These are phyloP conservation scores for Drosophila repletoides DNA, from an alignment of 1,140 invertebrate genomes.

Conservation along the genomic window DNA sequence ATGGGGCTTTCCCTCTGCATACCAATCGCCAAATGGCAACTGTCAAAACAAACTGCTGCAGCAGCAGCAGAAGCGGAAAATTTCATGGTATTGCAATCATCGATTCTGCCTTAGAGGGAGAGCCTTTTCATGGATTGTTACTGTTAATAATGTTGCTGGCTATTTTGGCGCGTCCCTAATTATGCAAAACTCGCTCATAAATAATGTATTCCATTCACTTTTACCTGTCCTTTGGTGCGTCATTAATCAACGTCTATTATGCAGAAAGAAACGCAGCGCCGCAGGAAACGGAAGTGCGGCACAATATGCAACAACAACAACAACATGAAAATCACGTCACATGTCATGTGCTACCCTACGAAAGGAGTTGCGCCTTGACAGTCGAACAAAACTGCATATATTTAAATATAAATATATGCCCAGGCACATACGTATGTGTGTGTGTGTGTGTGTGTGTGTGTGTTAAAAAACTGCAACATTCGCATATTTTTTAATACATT, in stretches of 20 bases:
- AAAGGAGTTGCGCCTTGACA: constrained; percentile 21
- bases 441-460: not conserved
- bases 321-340: constrained; percentile 39
- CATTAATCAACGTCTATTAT: constrained; percentile 73
- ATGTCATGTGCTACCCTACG: constrained; percentile 21
- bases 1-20: constrained; percentile 46
- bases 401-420: constrained; percentile 22
- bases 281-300: constrained; percentile 64
- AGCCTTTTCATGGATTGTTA: not conserved
- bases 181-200: constrained; percentile 54
- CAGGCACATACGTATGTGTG: not conserved
- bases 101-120: not conserved
- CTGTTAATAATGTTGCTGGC: constrained; percentile 44
- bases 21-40: constrained; percentile 54
- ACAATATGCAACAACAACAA: constrained; percentile 40
- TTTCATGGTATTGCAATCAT: constrained; percentile 54
- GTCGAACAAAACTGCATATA: constrained; percentile 28
- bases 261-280: constrained; percentile 57
- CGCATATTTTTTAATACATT: constrained; percentile 26
- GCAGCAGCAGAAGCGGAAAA: constrained; percentile 28
- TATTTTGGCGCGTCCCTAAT: constrained; percentile 53
- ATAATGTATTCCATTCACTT: constrained; percentile 61
- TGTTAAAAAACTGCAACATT: not conserved
- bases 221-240: constrained; percentile 61
- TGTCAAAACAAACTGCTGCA: constrained; percentile 57